Base-by-base conservation (phyloP, 2,113 vertebrate genomes). In the Pachycephala philippinensis region DNA sequence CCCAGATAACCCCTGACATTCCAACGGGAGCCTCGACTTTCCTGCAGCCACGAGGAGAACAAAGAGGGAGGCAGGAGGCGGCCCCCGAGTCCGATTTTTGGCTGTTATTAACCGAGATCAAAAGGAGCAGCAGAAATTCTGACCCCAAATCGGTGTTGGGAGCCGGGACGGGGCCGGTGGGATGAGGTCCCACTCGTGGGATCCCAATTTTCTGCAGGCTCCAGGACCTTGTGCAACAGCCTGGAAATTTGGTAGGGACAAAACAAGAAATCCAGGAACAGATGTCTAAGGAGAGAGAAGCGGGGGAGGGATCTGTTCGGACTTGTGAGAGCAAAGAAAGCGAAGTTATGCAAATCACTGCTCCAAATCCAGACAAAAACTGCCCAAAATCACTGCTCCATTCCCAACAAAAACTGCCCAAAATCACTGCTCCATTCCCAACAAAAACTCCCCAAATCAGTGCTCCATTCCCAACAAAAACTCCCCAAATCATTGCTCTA, bases 231-330 rank as follows among this genome's bases (percentile, higher is more conserved):
- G 0, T 15, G 39, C 12, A 52, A n/a, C 16, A 47, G 52, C 23
- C 72, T 86, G 42, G 18, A 81, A 68, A 75, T 89, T 60, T 2
- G 1, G 35, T 24, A n/a, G 78, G 87, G 89, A 92, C 70, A 88
- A 74, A 94, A 85, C 2, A 7, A 95, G 75, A 87, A 95, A 95
- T 37, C 83, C 61, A 68, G 89, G 71, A 96, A 91, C 91, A 95
- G 95, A 96, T 96, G 94, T 96, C 94, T 77, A 11, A 31, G 80
- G 95, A 83, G 86, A 89, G 77, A 72, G 91, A 68, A 91, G 91
- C 80, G 75, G 72, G 84, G 76, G 87, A 95, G 50, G 81, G 84
- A 95, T 78, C 69, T 85, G 93, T 24, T 95, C 53, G 94, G 95
- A 89, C 89, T 96, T 82, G 95, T 3, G 84, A 82, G 93, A 95